A percentile compares a stretch with the other conserved stretches of the same genome.
Conservation (phyloP, 64 coral and sea anemone species). For the Stichodactyla mertensii region DNA sequence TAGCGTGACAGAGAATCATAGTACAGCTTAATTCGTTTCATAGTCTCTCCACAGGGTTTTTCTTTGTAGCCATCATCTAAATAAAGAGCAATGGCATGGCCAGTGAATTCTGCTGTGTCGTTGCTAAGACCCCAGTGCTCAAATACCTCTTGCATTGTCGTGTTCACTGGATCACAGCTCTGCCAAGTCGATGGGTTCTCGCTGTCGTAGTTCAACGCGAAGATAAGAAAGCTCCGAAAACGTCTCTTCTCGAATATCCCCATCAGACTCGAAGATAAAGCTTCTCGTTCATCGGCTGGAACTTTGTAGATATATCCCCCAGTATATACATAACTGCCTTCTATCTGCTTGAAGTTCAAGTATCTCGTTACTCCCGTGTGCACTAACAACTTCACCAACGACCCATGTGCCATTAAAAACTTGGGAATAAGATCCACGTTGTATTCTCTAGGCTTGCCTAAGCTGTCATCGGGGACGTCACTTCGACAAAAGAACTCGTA, state of each 20-base stretch:
- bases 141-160: constrained; percentile 78
- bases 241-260: constrained; percentile 86
- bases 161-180: constrained; percentile 39
- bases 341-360: constrained; percentile 86
- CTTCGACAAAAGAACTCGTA: constrained; percentile 55
- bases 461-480: constrained; percentile 25
- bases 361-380: constrained; percentile 73
- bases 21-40: constrained; percentile 75
- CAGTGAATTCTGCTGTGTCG: constrained; percentile 75
- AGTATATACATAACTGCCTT: constrained; percentile 78
- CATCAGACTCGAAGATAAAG: constrained; percentile 67
- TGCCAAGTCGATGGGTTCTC: constrained; percentile 57
- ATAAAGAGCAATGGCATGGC: constrained; percentile 78
- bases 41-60: constrained; percentile 71
- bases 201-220: constrained; percentile 44
- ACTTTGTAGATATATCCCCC: constrained; percentile 74
- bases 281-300: constrained; percentile 66
- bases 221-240: constrained; percentile 70
- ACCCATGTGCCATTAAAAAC: constrained; percentile 81
- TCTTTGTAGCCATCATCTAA: constrained; percentile 60
- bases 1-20: constrained; percentile 63
- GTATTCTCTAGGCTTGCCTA: constrained; percentile 60
- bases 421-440: constrained; percentile 91
- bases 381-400: constrained; percentile 73
- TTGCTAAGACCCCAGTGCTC: constrained; percentile 66